These are phyloP conservation scores for Dioctria linearis DNA, from an alignment of 2,888 invertebrate species.

Conservation along the genomic window DNA sequence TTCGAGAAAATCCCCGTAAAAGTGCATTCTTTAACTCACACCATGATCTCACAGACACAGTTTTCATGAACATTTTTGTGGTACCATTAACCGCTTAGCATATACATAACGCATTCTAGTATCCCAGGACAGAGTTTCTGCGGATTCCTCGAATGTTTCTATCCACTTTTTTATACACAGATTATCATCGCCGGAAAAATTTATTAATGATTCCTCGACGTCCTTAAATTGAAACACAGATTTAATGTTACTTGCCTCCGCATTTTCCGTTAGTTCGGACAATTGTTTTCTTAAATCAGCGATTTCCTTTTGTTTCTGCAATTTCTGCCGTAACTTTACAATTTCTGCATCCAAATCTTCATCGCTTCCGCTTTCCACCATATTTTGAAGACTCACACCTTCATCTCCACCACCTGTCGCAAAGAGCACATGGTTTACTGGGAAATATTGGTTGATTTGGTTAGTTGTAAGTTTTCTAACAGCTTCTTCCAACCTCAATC, in stretches of 20 bases:
- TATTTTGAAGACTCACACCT: no score
- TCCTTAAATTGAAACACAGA: background rate
- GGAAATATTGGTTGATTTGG: no score
- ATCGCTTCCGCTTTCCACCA: no score
- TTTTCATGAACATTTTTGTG: background rate
- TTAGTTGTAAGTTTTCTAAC: no score
- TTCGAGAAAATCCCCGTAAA: no score
- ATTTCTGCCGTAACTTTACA: background rate
- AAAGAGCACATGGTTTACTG: no score
- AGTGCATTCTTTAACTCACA: no score
- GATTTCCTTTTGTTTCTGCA: background rate
- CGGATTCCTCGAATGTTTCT: background rate
- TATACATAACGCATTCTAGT: background rate
- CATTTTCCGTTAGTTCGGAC: background rate
- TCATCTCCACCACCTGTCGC: no score
- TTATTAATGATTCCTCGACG: background rate
- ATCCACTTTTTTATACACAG: background rate
- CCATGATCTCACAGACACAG: no score
- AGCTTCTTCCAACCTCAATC: no score
- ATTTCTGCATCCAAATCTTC: background rate
- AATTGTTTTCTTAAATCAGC: background rate
- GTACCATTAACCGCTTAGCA: background rate
- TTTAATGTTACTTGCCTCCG: background rate
- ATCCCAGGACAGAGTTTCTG: background rate
- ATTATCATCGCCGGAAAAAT: background rate